These are phyloP conservation scores for Eurytoma californica DNA, from an alignment of 2,888 invertebrate species.

Conservation along the genomic window DNA sequence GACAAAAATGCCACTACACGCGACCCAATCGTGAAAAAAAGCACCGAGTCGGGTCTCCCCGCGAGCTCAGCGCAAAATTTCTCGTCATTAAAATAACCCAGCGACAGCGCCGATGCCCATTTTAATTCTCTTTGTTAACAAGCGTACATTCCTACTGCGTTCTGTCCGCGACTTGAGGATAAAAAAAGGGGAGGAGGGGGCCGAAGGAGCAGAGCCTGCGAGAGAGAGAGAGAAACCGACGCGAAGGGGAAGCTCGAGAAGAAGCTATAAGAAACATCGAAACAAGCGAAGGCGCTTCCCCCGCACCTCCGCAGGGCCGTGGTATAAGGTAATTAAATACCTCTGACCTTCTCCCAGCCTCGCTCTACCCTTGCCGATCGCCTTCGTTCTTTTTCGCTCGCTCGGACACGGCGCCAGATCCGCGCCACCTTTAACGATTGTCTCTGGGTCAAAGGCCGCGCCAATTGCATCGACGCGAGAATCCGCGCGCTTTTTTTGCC, in stretches of 20 bases:
- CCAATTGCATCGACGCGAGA: conserved; percentile 3
- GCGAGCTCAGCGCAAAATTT: conserved; percentile 13
- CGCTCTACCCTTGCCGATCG: conserved; percentile 26
- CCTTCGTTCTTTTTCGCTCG: conserved; percentile 42
- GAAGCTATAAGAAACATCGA: conserved; percentile 53
- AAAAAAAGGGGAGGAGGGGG: not conserved
- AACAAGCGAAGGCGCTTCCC: conserved; percentile 53
- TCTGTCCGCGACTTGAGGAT: conserved; percentile 11
- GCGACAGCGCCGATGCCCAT: conserved; percentile 2
- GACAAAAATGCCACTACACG: no score
- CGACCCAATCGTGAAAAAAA: not conserved
- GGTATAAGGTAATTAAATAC: conserved; percentile 56
- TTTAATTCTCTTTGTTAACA: conserved; percentile 56
- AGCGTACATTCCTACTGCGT: conserved; percentile 56
- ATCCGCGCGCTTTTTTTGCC: conserved; percentile 22
- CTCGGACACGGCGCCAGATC: conserved; percentile 63
- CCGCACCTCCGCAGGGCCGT: conserved; percentile 11
- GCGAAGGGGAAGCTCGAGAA: conserved; percentile 44
- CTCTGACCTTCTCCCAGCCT: conserved; percentile 46
- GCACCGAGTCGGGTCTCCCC: not conserved
- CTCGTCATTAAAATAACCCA: conserved; percentile 54
- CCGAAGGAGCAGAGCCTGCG: no score
- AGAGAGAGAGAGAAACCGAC: not conserved
- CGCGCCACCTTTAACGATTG: conserved; percentile 74
- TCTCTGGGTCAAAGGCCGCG: conserved; percentile 71